Base-by-base conservation (phyloP, 1,140 invertebrate genomes). In the Drosophila aff. region DNA sequence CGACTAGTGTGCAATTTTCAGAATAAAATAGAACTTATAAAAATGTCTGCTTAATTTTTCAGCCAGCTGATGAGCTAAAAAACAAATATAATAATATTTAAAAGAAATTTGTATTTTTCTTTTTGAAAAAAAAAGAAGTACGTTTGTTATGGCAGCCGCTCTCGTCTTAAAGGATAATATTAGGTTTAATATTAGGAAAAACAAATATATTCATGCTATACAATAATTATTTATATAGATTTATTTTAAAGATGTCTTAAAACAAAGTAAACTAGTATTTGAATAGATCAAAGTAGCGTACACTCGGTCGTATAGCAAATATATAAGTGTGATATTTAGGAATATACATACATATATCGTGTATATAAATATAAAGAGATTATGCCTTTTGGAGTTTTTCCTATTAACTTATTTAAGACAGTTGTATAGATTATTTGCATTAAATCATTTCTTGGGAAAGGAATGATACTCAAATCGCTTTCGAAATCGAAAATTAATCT, bases 281-380 rank as follows among this genome's bases (percentile, higher is more conserved):
- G 10, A 23, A 23, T 23, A 38, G 33, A 55, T 38, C 52, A 23
- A 55, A 15, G 4, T 36, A 55, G 3, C 18, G 15, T 38, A 23
- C 23, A 16, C 52, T 55, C 16, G 31, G 31, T 18, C 21, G n/a
- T 38, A 23, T 33, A 55, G 31, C 33, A 36, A 55, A 36, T 21
- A 55, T 36, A 13, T 55, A 36, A 21, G 18, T 53, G 10, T 36
- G 33, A 55, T 55, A 36, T 55, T 55, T 18, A 10, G 33, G 18
- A 55, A 55, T 38, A 38, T 38, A 55, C 31, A 55, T 53, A 33
- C 23, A 49, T 49, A 16, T 26, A 49, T 16, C 23, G 23, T 23
- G 23, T 33, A 23, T 55, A 55, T 55, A 55, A 55, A 33, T 55
- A 55, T 53, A 55, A 38, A 38, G 52, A 38, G 18, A 38, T 38